Evolutionary conservation across 2,888 invertebrate species (phyloP).

Genomic region (Antheraea assamensis): DNA sequence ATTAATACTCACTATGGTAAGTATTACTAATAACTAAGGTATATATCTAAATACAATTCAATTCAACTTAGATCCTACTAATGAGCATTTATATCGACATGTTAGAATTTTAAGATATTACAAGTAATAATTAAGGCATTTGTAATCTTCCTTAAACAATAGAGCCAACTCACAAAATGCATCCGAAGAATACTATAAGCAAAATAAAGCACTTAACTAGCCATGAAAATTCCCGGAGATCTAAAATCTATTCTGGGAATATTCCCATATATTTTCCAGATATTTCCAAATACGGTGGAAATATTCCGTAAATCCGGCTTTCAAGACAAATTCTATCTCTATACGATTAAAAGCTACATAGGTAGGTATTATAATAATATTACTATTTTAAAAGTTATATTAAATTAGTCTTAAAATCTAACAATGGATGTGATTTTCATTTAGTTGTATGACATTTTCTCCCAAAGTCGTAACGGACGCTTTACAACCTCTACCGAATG

Average conservation of each 20-base stretch:
- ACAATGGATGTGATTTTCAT: slow-evolving; percentile 31
- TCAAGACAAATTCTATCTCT: too few relatives aligned
- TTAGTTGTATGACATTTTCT: slow-evolving; percentile 30
- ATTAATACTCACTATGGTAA: too few relatives aligned
- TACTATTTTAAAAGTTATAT: background rate
- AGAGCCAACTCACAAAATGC: background rate
- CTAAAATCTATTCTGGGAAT: background rate
- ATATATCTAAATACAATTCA: background rate
- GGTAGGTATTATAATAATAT: background rate
- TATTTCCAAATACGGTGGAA: too few relatives aligned
- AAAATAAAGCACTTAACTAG: background rate
- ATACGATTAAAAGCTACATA: background rate
- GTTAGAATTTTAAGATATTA: background rate
- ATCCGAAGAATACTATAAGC: too few relatives aligned
- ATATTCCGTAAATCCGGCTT: background rate
- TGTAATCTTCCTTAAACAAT: too few relatives aligned
- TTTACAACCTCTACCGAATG: slow-evolving; percentile 33
- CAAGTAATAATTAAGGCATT: too few relatives aligned
- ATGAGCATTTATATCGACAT: background rate
- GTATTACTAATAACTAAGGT: background rate
- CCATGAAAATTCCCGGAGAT: background rate
- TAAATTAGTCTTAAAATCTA: background rate
- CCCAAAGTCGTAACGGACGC: slow-evolving; percentile 37
- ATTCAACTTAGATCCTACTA: background rate
- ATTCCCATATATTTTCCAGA: background rate